Base-by-base conservation (phyloP, 2,797 vertebrate genomes). In the Gadopsis marmoratus region DNA sequence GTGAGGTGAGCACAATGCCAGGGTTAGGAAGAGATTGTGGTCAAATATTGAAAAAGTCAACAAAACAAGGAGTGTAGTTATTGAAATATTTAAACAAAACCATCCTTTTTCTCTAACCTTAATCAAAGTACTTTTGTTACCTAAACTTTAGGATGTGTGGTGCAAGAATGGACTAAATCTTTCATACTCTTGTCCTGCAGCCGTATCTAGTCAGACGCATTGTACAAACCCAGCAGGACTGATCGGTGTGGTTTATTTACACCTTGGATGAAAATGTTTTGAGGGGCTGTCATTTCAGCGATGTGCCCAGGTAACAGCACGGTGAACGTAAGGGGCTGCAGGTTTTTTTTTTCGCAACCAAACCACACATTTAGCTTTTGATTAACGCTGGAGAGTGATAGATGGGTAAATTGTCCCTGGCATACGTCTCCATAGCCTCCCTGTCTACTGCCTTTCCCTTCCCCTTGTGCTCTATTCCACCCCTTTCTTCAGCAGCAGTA, bases 241-340 rank as follows among this genome's bases (percentile, higher is more conserved):
- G 80, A 72, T 68, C 23, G 12, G 45, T 60, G 74, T 12, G 85
- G 51, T 85, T 78, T 81, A 83, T 87, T 90, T 87, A 75, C 84
- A 86, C 89, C 78, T 87, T 79, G 76, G 83, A 81, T 76, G 75
- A 75, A 82, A 86, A 85, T 86, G 83, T 90, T 83, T 87, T 76
- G 61, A 86, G 79, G 37, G 63, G 70, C 45, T 83, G 83, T 88
- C 88, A 74, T 74, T 83, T 83, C 63, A 69, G 47, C 45, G 82
- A 68, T 29, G 70, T 21, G 7, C 11, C 1, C 50, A 48, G 7
- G 23, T 39, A 55, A 54, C 67, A 75, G 84, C 75, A 71, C 4
- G 1, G 58, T 17, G 50, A 68, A 78, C 61, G 43, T 5, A 35
- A 63, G 62, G 74, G 75, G 85, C 77, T 23, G 39, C 56, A 23